phyloP scores from a whole-genome alignment of 2,113 vertebrate species.

The Nothoprocta pentlandii region DNA sequence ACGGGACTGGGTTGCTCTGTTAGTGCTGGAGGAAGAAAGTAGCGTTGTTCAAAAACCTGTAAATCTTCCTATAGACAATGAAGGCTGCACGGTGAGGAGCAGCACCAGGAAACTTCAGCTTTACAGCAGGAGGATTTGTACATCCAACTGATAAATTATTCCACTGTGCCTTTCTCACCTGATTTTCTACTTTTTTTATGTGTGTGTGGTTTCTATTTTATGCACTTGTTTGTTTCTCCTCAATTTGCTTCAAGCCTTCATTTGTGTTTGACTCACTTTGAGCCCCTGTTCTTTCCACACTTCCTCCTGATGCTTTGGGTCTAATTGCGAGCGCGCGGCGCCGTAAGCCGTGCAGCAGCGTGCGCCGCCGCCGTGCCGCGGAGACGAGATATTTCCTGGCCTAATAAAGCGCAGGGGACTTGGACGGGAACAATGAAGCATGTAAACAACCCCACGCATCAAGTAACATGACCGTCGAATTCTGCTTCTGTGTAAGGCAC shows the following conservation, averaged over 20 bases:
- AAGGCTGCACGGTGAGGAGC: slow-evolving; percentile 63
- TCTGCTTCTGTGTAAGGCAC: background rate
- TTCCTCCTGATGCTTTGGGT: slow-evolving; percentile 65
- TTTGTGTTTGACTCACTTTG: slow-evolving; percentile 68
- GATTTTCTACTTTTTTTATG: slow-evolving; percentile 37
- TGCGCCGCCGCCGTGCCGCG: slow-evolving; percentile 51
- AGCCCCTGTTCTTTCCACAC: slow-evolving; percentile 39
- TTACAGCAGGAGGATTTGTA: slow-evolving; percentile 62
- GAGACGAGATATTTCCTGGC: slow-evolving; percentile 61
- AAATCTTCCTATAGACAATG: slow-evolving; percentile 63
- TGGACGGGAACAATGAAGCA: slow-evolving; percentile 25
- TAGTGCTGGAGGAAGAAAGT: slow-evolving; percentile 69
- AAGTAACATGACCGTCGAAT: slow-evolving; percentile 31
- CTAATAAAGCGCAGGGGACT: slow-evolving; percentile 70
- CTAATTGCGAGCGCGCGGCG: slow-evolving; percentile 69
- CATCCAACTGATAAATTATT: slow-evolving; percentile 66
- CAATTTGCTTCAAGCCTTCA: slow-evolving; percentile 75
- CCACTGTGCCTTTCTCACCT: slow-evolving; percentile 69
- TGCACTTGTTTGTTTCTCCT: slow-evolving; percentile 67
- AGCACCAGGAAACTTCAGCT: slow-evolving; percentile 59
- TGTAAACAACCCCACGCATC: slow-evolving; percentile 29
- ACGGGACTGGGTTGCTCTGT: slow-evolving; percentile 23
- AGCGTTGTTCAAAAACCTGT: slow-evolving; percentile 72
- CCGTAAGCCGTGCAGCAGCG: slow-evolving; percentile 30
- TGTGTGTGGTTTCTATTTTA: slow-evolving; percentile 61